Evolutionary conservation across 2,113 vertebrate genomes (phyloP), one percentile per base, ranked within the genome.

Genomic region (Clinocottus analis): DNA sequence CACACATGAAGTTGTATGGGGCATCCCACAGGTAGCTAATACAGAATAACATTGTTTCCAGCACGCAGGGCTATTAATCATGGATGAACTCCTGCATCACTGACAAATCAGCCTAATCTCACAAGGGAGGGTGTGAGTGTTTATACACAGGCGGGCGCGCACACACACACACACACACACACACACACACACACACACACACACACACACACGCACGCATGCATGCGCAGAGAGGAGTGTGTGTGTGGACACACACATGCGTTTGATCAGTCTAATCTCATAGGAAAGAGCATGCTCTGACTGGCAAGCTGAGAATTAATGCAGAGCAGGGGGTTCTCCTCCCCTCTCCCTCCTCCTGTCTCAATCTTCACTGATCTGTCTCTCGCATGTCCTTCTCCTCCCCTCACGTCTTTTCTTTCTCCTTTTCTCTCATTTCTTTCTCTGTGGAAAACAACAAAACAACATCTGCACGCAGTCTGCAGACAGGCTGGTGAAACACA

Each of bases 21-120:
- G 72, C 14, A 68, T 94, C 93, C 92, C 92, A 91, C 90, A 93
- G 93, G 94, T 94, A 90, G 89, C 90, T 88, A 92, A 92, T 91
- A 85, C 90, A 89, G 90, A 94, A 93, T 91, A 94, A 91, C 93
- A 94, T 92, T 93, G 93, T 94, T 94, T 93, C 83, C 82, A 89
- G 88, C 82, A 83, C 70, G 58, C 83, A 82, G 85, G 87, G 90
- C 91, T 93, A 94, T 94, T 94, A 95, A 94, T 94, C 93, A 94
- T 95, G 90, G 91, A 95, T 94, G 93, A 94, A 93, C 93, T 93
- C 89, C 91, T 91, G 93, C 91, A 94, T 94, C 93, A 94, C 92
- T 90, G 90, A 92, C 93, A 93, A 95, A 94, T 93, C 87, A 93
- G 90, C 75, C 90, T 93, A 87, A 93, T 94, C 93, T 94, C 93